These are phyloP conservation scores for Chouioia cunea DNA, from an alignment of 2,888 invertebrate genomes.

Conservation along the genomic window DNA sequence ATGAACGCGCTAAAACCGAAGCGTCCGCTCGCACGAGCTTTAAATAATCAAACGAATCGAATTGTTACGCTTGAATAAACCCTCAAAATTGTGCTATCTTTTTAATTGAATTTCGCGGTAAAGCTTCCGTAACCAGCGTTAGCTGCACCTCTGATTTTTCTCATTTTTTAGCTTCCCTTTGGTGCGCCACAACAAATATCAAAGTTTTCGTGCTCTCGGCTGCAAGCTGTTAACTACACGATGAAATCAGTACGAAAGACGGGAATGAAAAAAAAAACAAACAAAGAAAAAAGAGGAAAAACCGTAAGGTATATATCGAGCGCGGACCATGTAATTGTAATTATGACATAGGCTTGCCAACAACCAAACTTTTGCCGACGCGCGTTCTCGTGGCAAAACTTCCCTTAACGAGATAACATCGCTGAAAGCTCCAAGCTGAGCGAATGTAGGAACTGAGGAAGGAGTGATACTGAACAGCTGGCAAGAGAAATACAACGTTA, in stretches of 20 bases:
- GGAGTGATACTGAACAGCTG: background rate
- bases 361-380: constrained; percentile 43
- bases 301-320: constrained; percentile 24
- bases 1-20: constrained; percentile 5
- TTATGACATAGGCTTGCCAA: constrained; percentile 41
- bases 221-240: constrained; percentile 24
- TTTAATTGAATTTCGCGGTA: constrained; percentile 38
- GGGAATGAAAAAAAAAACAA: constrained; percentile 10
- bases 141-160: constrained; percentile 1
- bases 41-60: constrained; percentile 36
- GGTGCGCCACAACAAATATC: constrained; percentile 21
- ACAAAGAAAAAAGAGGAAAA: constrained; percentile 36
- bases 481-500: too few relatives aligned
- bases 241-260: background rate
- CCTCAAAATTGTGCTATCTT: constrained; percentile 35
- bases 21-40: constrained; percentile 6
- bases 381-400: constrained; percentile 39
- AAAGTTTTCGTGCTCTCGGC: constrained; percentile 28
- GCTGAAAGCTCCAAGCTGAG: constrained; percentile 42
- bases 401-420: constrained; percentile 49
- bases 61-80: constrained; percentile 34
- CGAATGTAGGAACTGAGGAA: constrained; percentile 1
- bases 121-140: constrained; percentile 21
- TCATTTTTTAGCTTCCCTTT: background rate
- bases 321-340: constrained; percentile 45